Conservation (phyloP, 1,140 invertebrate genomes). For the Diachasmimorpha longicaudata region DNA sequence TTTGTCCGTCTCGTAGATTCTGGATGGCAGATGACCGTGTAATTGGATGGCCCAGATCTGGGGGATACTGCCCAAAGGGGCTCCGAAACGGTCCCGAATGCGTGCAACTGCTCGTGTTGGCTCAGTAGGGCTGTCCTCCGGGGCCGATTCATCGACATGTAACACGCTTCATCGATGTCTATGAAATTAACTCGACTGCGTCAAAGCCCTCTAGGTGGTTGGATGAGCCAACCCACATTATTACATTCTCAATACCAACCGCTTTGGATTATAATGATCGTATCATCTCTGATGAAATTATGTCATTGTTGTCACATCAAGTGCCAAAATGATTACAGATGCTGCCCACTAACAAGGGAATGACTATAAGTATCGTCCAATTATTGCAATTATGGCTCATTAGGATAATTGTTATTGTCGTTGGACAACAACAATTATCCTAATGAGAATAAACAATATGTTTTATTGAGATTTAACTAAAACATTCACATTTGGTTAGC, state of each 20-base stretch:
- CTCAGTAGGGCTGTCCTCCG: not conserved
- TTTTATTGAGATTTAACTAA: too few species aligned
- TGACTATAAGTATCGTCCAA: too few species aligned
- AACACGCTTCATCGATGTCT: slow-evolving; percentile 49
- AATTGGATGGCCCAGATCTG: slow-evolving; percentile 54
- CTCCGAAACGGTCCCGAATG: not conserved
- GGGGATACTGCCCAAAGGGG: not conserved
- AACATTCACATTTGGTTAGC: too few species aligned
- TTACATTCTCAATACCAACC: slow-evolving; percentile 21
- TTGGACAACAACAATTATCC: too few species aligned
- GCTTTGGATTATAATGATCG: slow-evolving; percentile 42
- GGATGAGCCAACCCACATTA: not conserved
- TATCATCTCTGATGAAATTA: slow-evolving; percentile 46
- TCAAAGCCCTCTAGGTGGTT: slow-evolving; percentile 34
- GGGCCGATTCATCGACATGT: not conserved
- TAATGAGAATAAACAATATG: too few species aligned
- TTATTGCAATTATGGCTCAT: too few species aligned
- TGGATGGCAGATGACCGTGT: slow-evolving; percentile 54
- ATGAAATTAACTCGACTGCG: slow-evolving; percentile 51
- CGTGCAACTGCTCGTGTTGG: not conserved
- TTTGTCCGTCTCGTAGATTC: slow-evolving; percentile 52
- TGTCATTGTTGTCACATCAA: slow-evolving; percentile 43
- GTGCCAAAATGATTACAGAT: not conserved
- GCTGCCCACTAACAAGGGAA: not conserved
- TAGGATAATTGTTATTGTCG: too few species aligned